Evolutionary conservation across 2,797 vertebrate species (phyloP).

Genomic region (Miichthys miiuy): DNA sequence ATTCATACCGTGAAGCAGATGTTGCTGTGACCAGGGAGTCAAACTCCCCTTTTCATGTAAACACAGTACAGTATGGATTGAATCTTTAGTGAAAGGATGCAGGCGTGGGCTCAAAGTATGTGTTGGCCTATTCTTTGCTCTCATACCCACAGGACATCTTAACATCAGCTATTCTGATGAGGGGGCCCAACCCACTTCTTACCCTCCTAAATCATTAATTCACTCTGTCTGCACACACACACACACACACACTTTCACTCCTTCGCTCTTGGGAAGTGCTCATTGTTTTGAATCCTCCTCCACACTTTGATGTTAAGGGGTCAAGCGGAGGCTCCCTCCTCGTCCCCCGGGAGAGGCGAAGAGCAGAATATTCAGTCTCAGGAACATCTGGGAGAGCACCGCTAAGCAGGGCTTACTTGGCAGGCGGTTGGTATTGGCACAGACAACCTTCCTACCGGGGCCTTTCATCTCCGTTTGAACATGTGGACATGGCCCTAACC

Average conservation of each 20-base stretch:
- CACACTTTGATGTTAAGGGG: slow-evolving; percentile 76
- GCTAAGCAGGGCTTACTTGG: slow-evolving; percentile 68
- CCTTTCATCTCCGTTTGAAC: slow-evolving; percentile 82
- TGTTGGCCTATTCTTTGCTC: slow-evolving; percentile 10
- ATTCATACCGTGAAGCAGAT: slow-evolving; percentile 3
- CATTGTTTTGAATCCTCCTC: slow-evolving; percentile 75
- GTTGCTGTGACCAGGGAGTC: background rate
- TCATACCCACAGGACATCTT: slow-evolving; percentile 45
- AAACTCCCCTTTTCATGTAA: background rate
- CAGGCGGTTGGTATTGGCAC: slow-evolving; percentile 75
- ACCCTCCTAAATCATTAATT: slow-evolving; percentile 45
- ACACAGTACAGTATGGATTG: background rate
- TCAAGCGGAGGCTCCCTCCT: slow-evolving; percentile 66
- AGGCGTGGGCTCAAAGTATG: slow-evolving; percentile 37
- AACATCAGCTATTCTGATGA: slow-evolving; percentile 36
- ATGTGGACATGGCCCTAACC: slow-evolving; percentile 75
- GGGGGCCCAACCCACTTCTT: slow-evolving; percentile 49
- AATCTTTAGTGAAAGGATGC: background rate
- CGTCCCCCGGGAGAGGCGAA: slow-evolving; percentile 35
- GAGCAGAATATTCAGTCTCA: slow-evolving; percentile 50
- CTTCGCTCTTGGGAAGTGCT: slow-evolving; percentile 49
- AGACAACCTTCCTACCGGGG: slow-evolving; percentile 69
- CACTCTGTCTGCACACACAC: slow-evolving; percentile 2
- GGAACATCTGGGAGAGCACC: slow-evolving; percentile 74
- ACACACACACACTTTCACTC: slow-evolving; percentile 12